Percentiles rank a stretch among this genome's conserved stretches.
phyloP scores from a whole-genome alignment of 2,113 vertebrate species.

The Lagopus muta region DNA sequence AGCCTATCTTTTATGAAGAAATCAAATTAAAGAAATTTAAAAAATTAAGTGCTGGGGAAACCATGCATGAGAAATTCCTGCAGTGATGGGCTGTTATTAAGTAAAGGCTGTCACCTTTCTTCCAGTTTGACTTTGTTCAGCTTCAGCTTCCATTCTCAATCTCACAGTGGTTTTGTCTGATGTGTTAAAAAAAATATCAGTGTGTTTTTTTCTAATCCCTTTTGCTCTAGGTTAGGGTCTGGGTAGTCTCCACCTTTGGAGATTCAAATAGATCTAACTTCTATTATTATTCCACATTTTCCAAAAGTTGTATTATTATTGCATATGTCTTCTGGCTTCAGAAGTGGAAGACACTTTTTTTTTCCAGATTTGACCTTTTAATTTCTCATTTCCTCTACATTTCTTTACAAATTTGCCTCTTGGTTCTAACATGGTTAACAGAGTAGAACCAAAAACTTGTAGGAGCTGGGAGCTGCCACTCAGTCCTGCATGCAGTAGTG shows the following conservation, averaged over 20 bases:
- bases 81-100: neutral
- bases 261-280: neutral
- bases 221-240: neutral
- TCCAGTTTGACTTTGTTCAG: neutral
- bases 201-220: neutral
- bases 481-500: neutral
- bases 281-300: neutral
- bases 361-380: conserved; percentile 11
- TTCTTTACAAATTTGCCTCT: neutral
- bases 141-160: neutral
- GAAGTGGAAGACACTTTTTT: neutral
- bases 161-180: neutral
- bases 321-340: neutral
- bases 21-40: neutral
- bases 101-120: neutral
- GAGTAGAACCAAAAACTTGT: neutral
- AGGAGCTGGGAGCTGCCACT: neutral
- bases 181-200: neutral
- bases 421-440: neutral
- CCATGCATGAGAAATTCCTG: neutral
- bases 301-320: neutral
- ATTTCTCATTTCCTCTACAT: neutral
- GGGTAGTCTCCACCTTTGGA: neutral
- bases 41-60: neutral
- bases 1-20: neutral